Conservation (phyloP, 2,888 invertebrate species). For the Lasioglossum marginatum region DNA sequence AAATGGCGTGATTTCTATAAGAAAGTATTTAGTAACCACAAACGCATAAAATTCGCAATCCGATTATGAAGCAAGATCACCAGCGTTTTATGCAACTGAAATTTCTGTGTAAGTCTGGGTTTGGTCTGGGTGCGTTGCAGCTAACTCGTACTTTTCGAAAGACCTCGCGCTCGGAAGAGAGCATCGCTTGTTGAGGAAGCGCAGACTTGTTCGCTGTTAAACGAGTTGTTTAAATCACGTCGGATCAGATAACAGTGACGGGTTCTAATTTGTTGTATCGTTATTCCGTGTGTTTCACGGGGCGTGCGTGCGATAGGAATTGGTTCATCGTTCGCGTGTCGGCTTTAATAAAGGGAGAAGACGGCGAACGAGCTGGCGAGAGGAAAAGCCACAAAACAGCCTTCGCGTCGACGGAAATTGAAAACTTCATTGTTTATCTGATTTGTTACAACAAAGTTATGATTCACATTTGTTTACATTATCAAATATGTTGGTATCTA, state of each 20-base stretch:
- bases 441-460: background rate
- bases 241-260: conserved; percentile 15
- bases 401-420: background rate
- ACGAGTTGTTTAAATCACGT: conserved; percentile 12
- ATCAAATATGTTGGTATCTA: too few relatives aligned
- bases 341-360: background rate
- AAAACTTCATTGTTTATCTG: background rate
- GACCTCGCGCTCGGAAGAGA: background rate
- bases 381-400: background rate
- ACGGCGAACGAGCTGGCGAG: background rate
- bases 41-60: background rate
- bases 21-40: background rate
- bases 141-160: background rate
- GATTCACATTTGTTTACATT: background rate
- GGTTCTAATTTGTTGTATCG: conserved; percentile 18
- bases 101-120: background rate
- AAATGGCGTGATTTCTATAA: background rate
- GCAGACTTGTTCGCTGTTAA: background rate
- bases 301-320: conserved; percentile 11
- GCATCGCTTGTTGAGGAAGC: conserved; percentile 17
- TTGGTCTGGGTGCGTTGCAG: background rate
- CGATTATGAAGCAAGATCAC: background rate
- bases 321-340: conserved; percentile 11
- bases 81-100: background rate
- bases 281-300: conserved; percentile 24